Conservation (phyloP, 2,113 vertebrate species). For the Sterrhoptilus dennistouni region DNA sequence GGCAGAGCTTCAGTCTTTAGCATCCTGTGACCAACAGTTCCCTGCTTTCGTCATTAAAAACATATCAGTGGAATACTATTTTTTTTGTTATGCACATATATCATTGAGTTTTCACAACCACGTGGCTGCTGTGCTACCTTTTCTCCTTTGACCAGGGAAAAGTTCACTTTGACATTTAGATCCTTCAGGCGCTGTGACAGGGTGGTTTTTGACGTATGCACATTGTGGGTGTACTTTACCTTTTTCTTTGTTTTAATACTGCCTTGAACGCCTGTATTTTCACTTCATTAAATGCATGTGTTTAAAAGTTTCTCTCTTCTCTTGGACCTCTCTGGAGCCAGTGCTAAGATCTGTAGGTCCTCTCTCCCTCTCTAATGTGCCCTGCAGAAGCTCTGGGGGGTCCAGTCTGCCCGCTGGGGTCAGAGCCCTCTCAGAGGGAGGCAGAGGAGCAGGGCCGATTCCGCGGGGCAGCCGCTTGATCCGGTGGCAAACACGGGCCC, state of each 20-base stretch:
- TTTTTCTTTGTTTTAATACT: background rate
- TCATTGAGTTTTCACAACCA: background rate
- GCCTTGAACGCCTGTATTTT: background rate
- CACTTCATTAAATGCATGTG: background rate
- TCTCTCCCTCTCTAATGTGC: background rate
- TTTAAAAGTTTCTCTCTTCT: background rate
- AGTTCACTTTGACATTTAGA: background rate
- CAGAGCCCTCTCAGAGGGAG: background rate
- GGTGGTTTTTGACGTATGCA: background rate
- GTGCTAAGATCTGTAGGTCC: background rate
- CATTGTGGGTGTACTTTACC: background rate
- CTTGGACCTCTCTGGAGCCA: background rate
- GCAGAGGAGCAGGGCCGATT: background rate
- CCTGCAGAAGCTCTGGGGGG: background rate
- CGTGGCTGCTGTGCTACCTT: background rate
- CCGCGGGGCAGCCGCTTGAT: accelerated
- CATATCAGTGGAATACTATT: background rate
- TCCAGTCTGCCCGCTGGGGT: background rate
- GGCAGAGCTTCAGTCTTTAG: background rate
- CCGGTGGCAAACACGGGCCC: background rate
- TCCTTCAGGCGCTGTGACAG: background rate
- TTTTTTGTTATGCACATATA: background rate
- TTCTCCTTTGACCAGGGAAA: background rate
- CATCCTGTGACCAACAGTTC: background rate
- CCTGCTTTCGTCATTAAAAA: background rate